Percentiles rank a stretch among this genome's conserved stretches.
Conservation (phyloP, 2,113 vertebrate species). For the Campylomormyrus numenius region DNA sequence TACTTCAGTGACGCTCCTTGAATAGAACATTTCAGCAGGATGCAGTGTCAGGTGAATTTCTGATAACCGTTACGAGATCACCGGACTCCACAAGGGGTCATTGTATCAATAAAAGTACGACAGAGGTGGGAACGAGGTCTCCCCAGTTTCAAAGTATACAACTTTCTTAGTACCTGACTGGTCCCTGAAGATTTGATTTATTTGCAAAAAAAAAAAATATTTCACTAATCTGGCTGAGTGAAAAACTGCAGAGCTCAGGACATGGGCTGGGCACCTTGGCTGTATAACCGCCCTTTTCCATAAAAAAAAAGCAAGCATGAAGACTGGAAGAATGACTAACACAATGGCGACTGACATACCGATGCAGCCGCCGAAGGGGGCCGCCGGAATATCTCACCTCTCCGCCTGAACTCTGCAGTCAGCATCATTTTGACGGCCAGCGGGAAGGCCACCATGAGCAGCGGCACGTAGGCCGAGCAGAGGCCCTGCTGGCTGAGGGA, state of each 20-base stretch:
- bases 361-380: not conserved
- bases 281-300: not conserved
- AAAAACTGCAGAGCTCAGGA: not conserved
- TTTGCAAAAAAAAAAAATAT: not conserved
- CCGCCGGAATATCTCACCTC: constrained; percentile 55
- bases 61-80: not conserved
- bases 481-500: constrained; percentile 71
- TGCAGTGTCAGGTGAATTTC: not conserved
- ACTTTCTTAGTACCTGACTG: not conserved
- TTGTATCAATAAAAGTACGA: not conserved
- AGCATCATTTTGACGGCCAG: constrained; percentile 70
- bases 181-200: not conserved
- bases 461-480: constrained; percentile 83
- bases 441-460: constrained; percentile 84
- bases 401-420: constrained; percentile 68
- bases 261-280: not conserved
- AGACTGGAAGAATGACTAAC: not conserved
- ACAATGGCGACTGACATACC: not conserved
- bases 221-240: not conserved
- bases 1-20: constrained; percentile 78
- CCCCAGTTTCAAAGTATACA: not conserved
- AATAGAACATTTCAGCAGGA: constrained; percentile 17
- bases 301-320: not conserved
- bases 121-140: not conserved
- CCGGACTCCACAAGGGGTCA: not conserved